A percentile compares a stretch with the other conserved stretches of the same genome.
phyloP scores from a whole-genome alignment of 2,888 invertebrate species.

The Caenorhabditis sulstoni region DNA sequence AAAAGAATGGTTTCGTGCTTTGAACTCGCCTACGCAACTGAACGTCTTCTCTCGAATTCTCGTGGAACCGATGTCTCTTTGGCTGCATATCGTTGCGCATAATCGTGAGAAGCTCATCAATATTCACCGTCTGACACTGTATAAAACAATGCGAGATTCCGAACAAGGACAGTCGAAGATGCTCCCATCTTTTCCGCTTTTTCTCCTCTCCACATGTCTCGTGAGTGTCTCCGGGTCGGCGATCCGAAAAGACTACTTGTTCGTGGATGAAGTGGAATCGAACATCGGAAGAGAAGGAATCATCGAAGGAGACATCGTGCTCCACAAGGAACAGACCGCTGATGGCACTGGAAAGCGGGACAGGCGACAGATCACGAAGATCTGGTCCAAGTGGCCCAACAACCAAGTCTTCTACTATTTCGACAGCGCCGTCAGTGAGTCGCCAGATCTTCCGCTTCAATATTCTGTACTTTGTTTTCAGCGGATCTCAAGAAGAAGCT shows the following conservation, averaged over 20 bases:
- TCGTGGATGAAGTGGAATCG: constrained; percentile 29
- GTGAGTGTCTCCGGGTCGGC: constrained; percentile 12
- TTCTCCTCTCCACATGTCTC: neutral
- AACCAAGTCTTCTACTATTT: constrained; percentile 28
- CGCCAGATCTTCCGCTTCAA: no score
- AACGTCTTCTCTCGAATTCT: neutral
- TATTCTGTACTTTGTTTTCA: constrained; percentile 2
- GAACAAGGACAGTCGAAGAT: constrained; percentile 29
- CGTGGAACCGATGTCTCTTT: constrained; percentile 1
- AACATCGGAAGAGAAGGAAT: constrained; percentile 28
- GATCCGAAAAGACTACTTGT: constrained; percentile 26
- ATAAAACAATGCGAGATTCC: constrained; percentile 30
- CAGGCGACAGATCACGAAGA: constrained; percentile 39
- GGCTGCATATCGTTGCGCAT: constrained; percentile 12
- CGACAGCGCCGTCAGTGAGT: constrained; percentile 29
- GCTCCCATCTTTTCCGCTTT: neutral
- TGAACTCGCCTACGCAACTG: no score
- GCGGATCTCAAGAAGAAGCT: constrained; percentile 23
- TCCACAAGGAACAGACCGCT: constrained; percentile 13
- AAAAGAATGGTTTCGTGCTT: no score
- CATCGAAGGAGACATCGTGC: constrained; percentile 43
- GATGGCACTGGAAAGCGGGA: constrained; percentile 10
- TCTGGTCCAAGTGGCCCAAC: constrained; percentile 32
- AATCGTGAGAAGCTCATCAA: constrained; percentile 38
- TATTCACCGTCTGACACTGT: constrained; percentile 15